Conservation (phyloP, 2,113 vertebrate species). For the Hyperoodon ampullatus region DNA sequence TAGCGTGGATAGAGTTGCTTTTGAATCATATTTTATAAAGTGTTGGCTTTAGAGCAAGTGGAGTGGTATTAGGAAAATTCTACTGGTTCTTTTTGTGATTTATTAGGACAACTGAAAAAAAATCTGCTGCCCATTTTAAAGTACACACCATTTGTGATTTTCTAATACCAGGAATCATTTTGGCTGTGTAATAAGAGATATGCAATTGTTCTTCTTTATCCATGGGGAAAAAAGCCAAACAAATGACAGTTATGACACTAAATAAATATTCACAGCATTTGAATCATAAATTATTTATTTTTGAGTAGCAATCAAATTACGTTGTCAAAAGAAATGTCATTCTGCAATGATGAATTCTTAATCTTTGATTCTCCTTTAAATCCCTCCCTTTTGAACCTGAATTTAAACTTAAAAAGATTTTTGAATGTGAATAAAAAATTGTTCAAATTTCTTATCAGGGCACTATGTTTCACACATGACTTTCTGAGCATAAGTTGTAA, state of each 20-base stretch:
- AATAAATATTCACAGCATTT: conserved; percentile 66
- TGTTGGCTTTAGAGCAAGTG: not conserved
- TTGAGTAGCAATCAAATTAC: conserved; percentile 43
- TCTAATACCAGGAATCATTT: conserved; percentile 19
- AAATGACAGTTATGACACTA: conserved; percentile 54
- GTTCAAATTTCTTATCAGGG: not conserved
- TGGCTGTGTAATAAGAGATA: not conserved
- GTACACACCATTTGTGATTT: not conserved
- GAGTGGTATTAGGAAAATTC: not conserved
- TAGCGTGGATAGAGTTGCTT: not conserved
- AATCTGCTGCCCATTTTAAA: not conserved
- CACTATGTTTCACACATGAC: not conserved
- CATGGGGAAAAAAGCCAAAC: not conserved
- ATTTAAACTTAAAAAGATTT: conserved; percentile 42
- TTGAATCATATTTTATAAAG: not conserved
- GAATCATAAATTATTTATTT: conserved; percentile 72
- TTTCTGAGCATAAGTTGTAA: not conserved
- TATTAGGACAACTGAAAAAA: conserved; percentile 26
- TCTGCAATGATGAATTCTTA: conserved; percentile 41
- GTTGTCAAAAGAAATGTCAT: conserved; percentile 64
- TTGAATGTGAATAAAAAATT: conserved; percentile 52
- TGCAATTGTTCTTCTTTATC: not conserved
- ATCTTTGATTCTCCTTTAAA: conserved; percentile 56
- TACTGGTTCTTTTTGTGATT: not conserved
- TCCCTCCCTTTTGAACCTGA: conserved; percentile 32